Conservation (phyloP, 2,113 vertebrate genomes). For the Australoheros scitulus region DNA sequence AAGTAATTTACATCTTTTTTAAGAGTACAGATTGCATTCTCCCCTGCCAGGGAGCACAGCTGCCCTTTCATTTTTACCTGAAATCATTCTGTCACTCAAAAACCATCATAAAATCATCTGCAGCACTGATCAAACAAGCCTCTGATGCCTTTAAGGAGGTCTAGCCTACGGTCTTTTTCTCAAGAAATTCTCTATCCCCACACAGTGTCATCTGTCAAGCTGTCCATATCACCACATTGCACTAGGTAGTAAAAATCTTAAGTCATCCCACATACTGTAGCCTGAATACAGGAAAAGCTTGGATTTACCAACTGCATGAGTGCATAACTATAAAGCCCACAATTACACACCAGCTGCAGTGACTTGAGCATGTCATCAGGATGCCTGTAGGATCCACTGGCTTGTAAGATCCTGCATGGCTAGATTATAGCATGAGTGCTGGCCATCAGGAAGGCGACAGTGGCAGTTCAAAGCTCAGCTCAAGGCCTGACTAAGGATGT, state of each 20-base stretch:
- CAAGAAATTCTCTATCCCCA: conserved; percentile 7
- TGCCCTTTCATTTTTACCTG: neutral
- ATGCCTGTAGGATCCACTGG: conserved; percentile 1
- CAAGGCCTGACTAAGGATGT: conserved; percentile 27
- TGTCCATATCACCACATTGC: neutral
- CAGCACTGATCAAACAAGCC: conserved; percentile 18
- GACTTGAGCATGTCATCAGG: conserved; percentile 37
- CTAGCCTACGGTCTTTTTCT: neutral
- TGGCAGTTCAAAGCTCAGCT: conserved; percentile 50
- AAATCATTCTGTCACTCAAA: conserved; percentile 7
- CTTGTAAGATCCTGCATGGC: conserved; percentile 30
- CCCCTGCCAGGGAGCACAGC: neutral
- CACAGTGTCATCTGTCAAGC: conserved; percentile 29
- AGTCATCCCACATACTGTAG: conserved; percentile 14
- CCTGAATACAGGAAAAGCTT: neutral
- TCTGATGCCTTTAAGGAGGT: neutral
- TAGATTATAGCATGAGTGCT: conserved; percentile 32
- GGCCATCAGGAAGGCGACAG: conserved; percentile 48
- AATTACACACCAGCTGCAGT: conserved; percentile 36
- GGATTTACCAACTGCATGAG: neutral
- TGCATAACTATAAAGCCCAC: conserved; percentile 19
- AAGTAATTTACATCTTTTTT: neutral
- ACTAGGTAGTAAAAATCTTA: conserved; percentile 1
- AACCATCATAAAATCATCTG: neutral
- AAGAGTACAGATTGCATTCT: neutral